Base-by-base conservation (phyloP, 2,888 invertebrate genomes). In the Melikaiella ostensackeni region DNA sequence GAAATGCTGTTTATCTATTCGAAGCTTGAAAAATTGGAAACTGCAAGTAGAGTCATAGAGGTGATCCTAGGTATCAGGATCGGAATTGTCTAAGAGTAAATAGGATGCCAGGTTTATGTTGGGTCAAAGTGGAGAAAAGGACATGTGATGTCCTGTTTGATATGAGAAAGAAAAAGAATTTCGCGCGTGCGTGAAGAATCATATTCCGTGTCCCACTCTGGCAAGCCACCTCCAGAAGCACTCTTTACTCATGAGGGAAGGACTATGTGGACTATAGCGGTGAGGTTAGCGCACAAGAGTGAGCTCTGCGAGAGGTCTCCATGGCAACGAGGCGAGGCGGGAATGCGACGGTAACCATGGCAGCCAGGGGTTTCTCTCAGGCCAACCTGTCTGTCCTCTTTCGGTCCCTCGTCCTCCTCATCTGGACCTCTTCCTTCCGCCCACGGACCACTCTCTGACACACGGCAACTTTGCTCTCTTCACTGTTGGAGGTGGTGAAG, bases 311-410 rank as follows among this genome's bases (percentile, higher is more conserved):
- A 85, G 86, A 83, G 84, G 94, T 94, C 92, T 91, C 93, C 92
- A 94, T 94, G 93, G 93, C 92, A 92, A 94, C 94, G 89, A 89
- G 86, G 86, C 88, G 89, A 91, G 91, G 91, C 90, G 91, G 91
- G 91, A 91, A 90, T 91, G 91, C 90, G 91, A 90, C 90, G 91
- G 91, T 91, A 91, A 91, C 91, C 90, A 91, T 90, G 91, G 91
- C 91, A 88, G 88, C 88, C 88, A 85, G 85, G 86, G 80, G 81
- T 79, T 88, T 88, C 87, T 88, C 89, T 88, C 87, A 87, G 86
- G 88, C 88, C 88, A 88, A 88, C 89, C 90, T 88, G 89, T 90
- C 89, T 87, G 84, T 83, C 86, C 88, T 89, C 88, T 87, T 88
- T 86, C 86, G 82, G 85, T 84, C 88, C 86, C 88, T 84, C 85